Evolutionary conservation across 2,113 vertebrate species (phyloP), one percentile per base, ranked within the genome.

Genomic region (Pelmatolapia mariae): DNA sequence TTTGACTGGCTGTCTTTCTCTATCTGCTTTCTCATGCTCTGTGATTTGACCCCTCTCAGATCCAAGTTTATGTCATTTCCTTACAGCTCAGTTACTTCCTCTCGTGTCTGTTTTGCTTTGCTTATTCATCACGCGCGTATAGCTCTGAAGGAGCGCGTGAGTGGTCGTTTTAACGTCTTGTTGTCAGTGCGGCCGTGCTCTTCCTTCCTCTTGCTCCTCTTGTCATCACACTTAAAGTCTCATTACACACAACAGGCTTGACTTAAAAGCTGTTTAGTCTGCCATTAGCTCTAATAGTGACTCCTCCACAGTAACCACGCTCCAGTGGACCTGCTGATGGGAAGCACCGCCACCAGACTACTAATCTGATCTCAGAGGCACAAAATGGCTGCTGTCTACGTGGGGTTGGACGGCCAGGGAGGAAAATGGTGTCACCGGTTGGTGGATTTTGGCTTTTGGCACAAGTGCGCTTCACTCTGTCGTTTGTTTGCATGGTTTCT

Each of bases 231-330:
- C 92, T 94, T 92, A 86, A 89, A 90, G 89, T 93, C 89, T 93
- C 89, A 93, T 94, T 94, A 94, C 90, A 68, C 89, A 83, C 87
- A 92, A 86, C 92, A 92, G 87, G 92, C 87, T 89, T 43, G 85
- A 89, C 92, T 94, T 90, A 87, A 86, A 90, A 86, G 89, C 93
- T 91, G 93, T 94, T 95, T 95, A 94, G 92, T 81, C 86, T 82
- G 89, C 82, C 89, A 94, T 94, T 94, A 95, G 86, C 88, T 93
- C 89, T 94, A 93, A 95, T 95, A 91, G 92, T 82, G 89, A 90
- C 92, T 90, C 91, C 84, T 87, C 84, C 87, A 82, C 91, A 76
- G 88, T 89, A 56, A 73, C 91, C 93, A 93, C 87, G 92, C 93
- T 94, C 89, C 90, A 59, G 56, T 29, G 22, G 86, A 83, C 88